phyloP scores from a whole-genome alignment of 2,113 vertebrate species.

The Recurvirostra avosetta region DNA sequence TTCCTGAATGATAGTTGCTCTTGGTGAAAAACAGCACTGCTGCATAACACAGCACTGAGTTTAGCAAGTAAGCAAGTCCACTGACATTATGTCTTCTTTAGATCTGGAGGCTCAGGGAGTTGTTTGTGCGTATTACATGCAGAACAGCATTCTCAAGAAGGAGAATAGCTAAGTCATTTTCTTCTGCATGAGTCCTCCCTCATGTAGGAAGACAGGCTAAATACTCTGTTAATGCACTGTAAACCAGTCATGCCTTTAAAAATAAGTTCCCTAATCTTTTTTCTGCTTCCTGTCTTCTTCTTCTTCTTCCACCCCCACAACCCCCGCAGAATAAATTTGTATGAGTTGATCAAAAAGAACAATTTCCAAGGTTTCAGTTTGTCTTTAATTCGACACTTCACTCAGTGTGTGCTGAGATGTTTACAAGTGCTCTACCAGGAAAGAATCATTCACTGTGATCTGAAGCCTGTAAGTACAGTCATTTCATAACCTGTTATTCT shows the following conservation, averaged over 20 bases:
- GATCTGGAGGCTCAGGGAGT: not conserved
- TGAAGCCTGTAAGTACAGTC: slow-evolving; percentile 84
- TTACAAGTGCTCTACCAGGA: slow-evolving; percentile 90
- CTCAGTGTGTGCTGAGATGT: slow-evolving; percentile 86
- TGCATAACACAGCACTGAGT: not conserved
- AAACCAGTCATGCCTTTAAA: not conserved
- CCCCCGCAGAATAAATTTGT: slow-evolving; percentile 84
- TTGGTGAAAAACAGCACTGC: not conserved
- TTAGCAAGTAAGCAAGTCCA: not conserved
- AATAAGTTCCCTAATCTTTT: not conserved
- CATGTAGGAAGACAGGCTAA: not conserved
- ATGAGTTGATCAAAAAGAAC: slow-evolving; percentile 92
- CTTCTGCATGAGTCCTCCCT: not conserved
- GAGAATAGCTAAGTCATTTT: not conserved
- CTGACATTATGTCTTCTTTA: not conserved
- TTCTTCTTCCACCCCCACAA: not conserved
- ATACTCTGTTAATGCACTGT: not conserved
- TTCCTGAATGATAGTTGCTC: not conserved
- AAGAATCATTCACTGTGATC: slow-evolving; percentile 95
- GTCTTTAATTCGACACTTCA: slow-evolving; percentile 83
- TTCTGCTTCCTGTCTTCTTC: slow-evolving; percentile 1
- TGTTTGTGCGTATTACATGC: not conserved
- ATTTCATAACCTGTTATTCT: not conserved
- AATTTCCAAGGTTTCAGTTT: slow-evolving; percentile 93
- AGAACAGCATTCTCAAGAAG: not conserved